Evolutionary conservation across 2,888 invertebrate genomes (phyloP), one percentile per base, ranked within the genome.

Genomic region (Hypsopygia costalis): DNA sequence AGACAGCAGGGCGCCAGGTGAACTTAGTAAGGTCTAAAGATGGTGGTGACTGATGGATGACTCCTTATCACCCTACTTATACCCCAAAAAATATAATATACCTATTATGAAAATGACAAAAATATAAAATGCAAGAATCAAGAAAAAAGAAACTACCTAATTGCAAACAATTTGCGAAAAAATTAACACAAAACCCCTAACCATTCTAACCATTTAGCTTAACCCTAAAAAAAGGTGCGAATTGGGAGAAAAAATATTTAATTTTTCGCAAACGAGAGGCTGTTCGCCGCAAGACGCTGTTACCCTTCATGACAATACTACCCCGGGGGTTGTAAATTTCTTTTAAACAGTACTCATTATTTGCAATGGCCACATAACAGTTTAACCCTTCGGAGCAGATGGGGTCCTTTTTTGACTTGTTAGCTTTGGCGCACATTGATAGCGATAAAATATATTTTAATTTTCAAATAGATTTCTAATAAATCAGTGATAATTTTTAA

Each of bases 291-390:
- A 39, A 33, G 33, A 39, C 39, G 39, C 27, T 39, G 29, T 42
- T 37, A 34, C 41, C 41, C 41, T 42, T 20, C 30, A 49, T 56
- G 58, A 52, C 59, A 56, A 56, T 46, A 58, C 49, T 58, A 67
- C 75, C 61, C 65, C 45, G 46, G 56, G 67, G 73, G 73, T 65
- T 71, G 70, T 74, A 79, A 81, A 81, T 81, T 82, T 80, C 79
- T 79, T 81, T 81, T 77, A 80, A 78, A 76, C 71, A 73, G 71
- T 68, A 70, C 77, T 79, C 81, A 79, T 85, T 82, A 82, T 80
- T 79, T 67, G 78, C 77, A 80, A 83, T 78, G 70, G 77, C 77
- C 77, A 69, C 77, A 76, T 81, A 75, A 76, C 79, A 69, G 68
- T 76, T 80, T 76, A 79, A 85, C 82, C 83, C 81, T 80, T 82